Base-by-base conservation (phyloP, 1,140 invertebrate species). In the Panagrolaimus sp. region DNA sequence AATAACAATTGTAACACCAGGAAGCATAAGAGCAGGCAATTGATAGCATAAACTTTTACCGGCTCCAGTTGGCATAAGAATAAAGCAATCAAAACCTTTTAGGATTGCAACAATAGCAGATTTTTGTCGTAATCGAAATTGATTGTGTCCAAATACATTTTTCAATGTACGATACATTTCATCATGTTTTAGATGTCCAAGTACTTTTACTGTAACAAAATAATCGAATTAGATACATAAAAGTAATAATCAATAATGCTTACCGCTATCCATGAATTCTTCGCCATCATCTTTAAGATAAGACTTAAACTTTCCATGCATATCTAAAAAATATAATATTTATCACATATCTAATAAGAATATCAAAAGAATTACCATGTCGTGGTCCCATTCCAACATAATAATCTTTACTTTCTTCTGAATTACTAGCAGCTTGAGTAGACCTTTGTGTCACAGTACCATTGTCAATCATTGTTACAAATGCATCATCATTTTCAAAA, bases 41-140 rank as follows among this genome's bases (percentile, higher is more conserved):
- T 96, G 94, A 85, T 94, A 96, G 83, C 93, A 96, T 46, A 96
- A 85, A 69, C 91, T 94, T 85, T 97, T 97, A 17, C 94, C 94
- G 75, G 91, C 92, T 15, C 93, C 93, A 72, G 91, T 72, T 73
- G 67, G 65, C 65, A 77, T 76, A 65, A 83, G 72, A 24, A 83
- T 69, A 28, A 79, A 38, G 17, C 52, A 67, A 63, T 80, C 79
- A 55, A 80, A 66, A 5, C 89, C 89, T 8, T 92, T 84, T 65
- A 98, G 76, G 0, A 91, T 89, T 9, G 94, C 94, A 86, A 98
- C 98, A 73, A 98, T 92, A 14, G 92, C 92, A 85, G 93, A 90
- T 64, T 94, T 84, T 81, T 99, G 96, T 84, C 94, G 94, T 5
- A 90, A 89, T 4, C 95, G 87, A 83, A 98, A 98, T 4, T 87